phyloP scores from a whole-genome alignment of 2,797 vertebrate species.

The Macrochelys suwanniensis region DNA sequence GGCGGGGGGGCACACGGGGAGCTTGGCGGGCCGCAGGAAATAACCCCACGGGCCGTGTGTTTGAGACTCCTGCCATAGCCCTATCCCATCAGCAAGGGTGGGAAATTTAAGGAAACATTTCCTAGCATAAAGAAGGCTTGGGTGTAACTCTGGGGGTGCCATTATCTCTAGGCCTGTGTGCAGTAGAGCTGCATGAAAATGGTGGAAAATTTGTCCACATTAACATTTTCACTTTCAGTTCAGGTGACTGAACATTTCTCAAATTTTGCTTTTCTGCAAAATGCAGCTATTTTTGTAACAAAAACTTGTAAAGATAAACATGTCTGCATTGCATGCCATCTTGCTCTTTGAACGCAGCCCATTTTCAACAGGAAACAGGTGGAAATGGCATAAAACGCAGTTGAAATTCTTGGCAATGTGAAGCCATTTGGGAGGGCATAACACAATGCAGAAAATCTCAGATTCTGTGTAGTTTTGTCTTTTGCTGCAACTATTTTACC shows the following conservation, averaged over 20 bases:
- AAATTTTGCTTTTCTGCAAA: slow-evolving; percentile 29
- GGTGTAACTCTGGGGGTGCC: not conserved
- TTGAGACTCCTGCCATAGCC: not conserved
- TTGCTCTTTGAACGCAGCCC: not conserved
- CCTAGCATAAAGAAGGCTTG: slow-evolving; percentile 6
- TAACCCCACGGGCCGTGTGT: too few relatives aligned
- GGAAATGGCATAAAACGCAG: not conserved
- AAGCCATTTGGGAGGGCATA: not conserved
- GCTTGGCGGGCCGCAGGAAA: too few relatives aligned
- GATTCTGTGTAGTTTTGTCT: not conserved
- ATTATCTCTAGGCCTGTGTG: not conserved
- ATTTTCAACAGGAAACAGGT: slow-evolving; percentile 9
- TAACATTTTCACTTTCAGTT: not conserved
- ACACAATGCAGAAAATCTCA: not conserved
- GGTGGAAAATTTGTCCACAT: not conserved
- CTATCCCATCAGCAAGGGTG: not conserved
- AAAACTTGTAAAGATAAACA: not conserved
- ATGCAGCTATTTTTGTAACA: slow-evolving; percentile 7
- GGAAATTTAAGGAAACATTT: slow-evolving; percentile 9
- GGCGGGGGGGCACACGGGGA: too few relatives aligned
- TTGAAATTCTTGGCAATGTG: not conserved
- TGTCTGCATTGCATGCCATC: not conserved
- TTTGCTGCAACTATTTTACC: not conserved
- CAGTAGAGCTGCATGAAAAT: not conserved
- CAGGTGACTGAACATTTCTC: not conserved